Evolutionary conservation across 2,797 vertebrate genomes (phyloP), one percentile per base, ranked within the genome.

Genomic region (Austrolebias charrua): DNA sequence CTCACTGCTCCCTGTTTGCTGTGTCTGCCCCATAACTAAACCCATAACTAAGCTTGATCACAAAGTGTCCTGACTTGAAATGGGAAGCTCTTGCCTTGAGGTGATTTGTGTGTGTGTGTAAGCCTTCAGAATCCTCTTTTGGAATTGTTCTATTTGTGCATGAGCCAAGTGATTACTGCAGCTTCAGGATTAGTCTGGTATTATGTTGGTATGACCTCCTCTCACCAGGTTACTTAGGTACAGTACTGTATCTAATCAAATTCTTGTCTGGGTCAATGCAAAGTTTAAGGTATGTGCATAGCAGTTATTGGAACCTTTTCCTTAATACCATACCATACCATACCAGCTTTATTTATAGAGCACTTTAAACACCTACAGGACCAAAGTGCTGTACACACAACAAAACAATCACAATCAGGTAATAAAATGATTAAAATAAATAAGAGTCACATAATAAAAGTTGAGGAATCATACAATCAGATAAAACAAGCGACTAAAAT

Each of bases 11-110:
- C 82, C 83, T 0, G 68, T 83, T 16, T 81, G 86, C 60, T 91
- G 90, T 0, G 82, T 4, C 58, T 93, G 91, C n/a, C 91, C 90
- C 90, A 93, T 92, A 40, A 33, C 67, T 59, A 28, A 46, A n/a
- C 29, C 28, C 24, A 82, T n/a, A n/a, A n/a, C n/a, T n/a, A n/a
- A 2, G 8, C 57, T 79, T 51, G 13, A 3, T 2, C 0, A 16
- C 2, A 4, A 15, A 63, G 62, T 11, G 33, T 15, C 6, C 52
- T 14, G 38, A 38, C 42, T 63, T 63, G 28, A 65, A 76, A 18
- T 52, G 15, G 20, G 13, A 10, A 18, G 53, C 55, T 66, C 54
- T 42, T 14, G 4, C 53, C 47, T 16, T 47, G 0, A 10, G 46
- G 19, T 68, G 52, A 65, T 63, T 74, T 33, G 24, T 24, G 24